Evolutionary conservation across 1,140 invertebrate species (phyloP).

Genomic region (Drosophila rufa): DNA sequence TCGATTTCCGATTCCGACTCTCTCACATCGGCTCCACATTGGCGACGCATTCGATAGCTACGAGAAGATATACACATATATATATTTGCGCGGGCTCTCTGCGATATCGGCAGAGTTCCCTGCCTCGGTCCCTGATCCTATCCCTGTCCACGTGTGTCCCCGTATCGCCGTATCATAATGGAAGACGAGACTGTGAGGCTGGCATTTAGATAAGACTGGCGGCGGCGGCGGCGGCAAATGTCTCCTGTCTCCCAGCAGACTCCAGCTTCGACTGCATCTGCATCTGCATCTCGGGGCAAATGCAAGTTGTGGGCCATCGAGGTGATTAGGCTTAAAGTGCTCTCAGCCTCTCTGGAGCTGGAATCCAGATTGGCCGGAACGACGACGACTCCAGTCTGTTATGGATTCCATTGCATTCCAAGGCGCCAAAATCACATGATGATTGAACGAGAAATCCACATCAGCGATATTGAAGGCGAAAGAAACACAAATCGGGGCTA

Average conservation of each 20-base stretch:
- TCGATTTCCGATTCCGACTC: constrained; percentile 14
- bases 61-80: constrained; percentile 39
- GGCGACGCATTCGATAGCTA: constrained; percentile 71
- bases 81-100: constrained; percentile 41
- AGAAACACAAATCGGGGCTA: constrained; percentile 62
- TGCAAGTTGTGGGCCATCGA: constrained; percentile 70
- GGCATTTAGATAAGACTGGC: constrained; percentile 83
- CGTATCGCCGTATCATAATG: constrained; percentile 85
- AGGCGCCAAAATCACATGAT: constrained; percentile 64
- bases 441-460: constrained; percentile 51
- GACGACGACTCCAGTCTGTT: constrained; percentile 6
- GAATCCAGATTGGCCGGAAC: constrained; percentile 23
- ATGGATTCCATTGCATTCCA: constrained; percentile 27
- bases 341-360: constrained; percentile 21
- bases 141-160: constrained; percentile 63
- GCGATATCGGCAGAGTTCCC: constrained; percentile 11
- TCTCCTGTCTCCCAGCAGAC: constrained; percentile 18
- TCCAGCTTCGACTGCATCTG: constrained; percentile 16
- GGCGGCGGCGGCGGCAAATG: constrained; percentile 42
- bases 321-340: constrained; percentile 78
- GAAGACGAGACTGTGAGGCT: constrained; percentile 85
- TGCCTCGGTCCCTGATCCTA: constrained; percentile 1
- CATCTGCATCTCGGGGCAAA: constrained; percentile 32
- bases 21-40: constrained; percentile 58
- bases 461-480: constrained; percentile 49